A percentile compares a stretch with the other conserved stretches of the same genome.
Conservation (phyloP, 2,113 vertebrate genomes). For the Pluvianellus socialis region DNA sequence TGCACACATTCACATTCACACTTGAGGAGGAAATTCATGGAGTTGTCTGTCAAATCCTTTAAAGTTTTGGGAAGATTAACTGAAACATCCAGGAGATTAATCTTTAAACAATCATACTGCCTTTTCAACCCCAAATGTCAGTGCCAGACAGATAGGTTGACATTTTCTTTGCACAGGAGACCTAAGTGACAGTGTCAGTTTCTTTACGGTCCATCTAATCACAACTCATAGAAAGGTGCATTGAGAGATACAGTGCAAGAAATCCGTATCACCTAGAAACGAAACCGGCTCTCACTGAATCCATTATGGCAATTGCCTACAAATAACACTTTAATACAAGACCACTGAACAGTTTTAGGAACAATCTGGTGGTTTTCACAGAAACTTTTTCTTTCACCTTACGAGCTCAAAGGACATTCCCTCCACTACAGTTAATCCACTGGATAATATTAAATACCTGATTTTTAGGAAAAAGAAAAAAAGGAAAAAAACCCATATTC, state of each 20-base stretch:
- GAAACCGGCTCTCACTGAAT: neutral
- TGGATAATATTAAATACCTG: neutral
- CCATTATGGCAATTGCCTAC: neutral
- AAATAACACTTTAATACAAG: neutral
- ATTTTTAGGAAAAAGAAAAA: neutral
- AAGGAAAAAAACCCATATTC: neutral
- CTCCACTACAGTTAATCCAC: neutral
- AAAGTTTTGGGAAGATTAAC: slow-evolving; percentile 4
- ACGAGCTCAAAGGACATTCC: neutral
- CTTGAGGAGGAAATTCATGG: neutral
- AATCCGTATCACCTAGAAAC: neutral
- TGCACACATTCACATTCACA: neutral
- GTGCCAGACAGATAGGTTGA: neutral
- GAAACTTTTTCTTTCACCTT: neutral
- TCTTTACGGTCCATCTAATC: neutral
- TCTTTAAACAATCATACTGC: neutral
- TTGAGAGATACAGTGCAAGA: neutral
- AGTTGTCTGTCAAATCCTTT: neutral
- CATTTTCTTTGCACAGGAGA: neutral
- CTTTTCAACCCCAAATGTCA: neutral
- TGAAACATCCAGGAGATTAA: neutral
- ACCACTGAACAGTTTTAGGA: neutral
- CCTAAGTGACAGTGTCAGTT: neutral
- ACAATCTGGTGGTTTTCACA: neutral
- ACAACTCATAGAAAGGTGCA: neutral